Conservation (phyloP, 2,888 invertebrate species). For the Julus scandinavius region DNA sequence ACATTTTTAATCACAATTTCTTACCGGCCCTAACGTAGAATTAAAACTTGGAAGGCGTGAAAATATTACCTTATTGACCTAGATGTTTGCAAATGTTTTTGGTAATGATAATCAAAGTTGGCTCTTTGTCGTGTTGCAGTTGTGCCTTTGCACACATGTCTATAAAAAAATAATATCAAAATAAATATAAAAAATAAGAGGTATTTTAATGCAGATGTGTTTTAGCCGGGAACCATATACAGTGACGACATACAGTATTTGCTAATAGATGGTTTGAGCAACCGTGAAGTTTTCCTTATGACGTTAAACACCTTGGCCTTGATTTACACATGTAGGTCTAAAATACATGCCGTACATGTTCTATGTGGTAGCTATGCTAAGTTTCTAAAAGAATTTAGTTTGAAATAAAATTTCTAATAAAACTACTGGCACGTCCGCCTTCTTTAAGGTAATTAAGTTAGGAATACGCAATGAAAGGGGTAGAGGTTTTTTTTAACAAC, state of each 20-base stretch:
- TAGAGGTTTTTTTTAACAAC: background rate
- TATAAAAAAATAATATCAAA: background rate
- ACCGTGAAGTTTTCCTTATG: background rate
- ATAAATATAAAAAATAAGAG: background rate
- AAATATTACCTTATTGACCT: background rate
- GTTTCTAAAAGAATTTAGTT: background rate
- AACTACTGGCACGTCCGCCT: background rate
- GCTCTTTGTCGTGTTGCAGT: background rate
- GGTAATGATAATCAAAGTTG: background rate
- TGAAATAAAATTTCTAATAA: background rate
- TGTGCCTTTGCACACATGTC: background rate
- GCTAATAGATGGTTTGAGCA: background rate
- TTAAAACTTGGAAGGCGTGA: background rate
- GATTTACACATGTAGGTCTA: background rate
- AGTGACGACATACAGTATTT: background rate
- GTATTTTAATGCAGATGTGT: background rate
- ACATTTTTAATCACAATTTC: conserved; percentile 2
- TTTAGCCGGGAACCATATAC: too few relatives aligned
- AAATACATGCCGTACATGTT: background rate
- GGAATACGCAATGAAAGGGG: background rate
- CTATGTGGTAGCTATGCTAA: background rate
- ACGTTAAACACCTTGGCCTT: background rate
- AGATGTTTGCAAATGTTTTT: background rate
- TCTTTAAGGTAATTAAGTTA: background rate
- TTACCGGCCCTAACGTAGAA: background rate